phyloP scores from a whole-genome alignment of 2,888 invertebrate genomes.

The Dorcus parallelipipedus region DNA sequence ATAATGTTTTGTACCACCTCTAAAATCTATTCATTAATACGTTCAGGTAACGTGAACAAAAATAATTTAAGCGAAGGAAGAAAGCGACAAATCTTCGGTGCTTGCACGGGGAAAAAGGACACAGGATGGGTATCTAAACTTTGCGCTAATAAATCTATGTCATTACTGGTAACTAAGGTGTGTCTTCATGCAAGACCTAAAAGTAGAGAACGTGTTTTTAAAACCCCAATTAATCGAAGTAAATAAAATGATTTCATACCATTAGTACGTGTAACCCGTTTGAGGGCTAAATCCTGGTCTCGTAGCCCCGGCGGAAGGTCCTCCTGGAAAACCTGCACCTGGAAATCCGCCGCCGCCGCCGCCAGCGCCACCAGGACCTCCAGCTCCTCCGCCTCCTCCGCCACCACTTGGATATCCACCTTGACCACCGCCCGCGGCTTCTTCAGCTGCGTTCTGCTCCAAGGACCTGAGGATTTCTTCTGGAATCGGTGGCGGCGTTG shows the following conservation, averaged over 20 bases:
- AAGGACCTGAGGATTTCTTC: conserved; percentile 60
- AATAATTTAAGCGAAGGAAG: too few species aligned
- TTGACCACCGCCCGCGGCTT: conserved; percentile 35
- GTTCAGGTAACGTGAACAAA: too few species aligned
- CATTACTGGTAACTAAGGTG: too few species aligned
- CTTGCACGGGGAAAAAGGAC: too few species aligned
- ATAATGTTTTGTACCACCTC: conserved; percentile 5
- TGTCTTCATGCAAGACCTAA: background rate
- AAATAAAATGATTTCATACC: conserved; percentile 5
- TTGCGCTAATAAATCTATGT: too few species aligned
- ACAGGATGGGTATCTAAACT: too few species aligned
- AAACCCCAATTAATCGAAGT: background rate
- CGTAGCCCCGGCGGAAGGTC: conserved; percentile 39
- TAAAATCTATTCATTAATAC: too few species aligned
- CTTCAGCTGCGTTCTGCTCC: conserved; percentile 52
- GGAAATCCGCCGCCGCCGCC: conserved; percentile 25
- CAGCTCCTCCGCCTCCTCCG: conserved; percentile 24
- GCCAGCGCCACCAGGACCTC: conserved; percentile 26
- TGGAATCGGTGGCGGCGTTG: conserved; percentile 65
- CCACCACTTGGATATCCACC: conserved; percentile 28
- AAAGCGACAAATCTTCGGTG: too few species aligned
- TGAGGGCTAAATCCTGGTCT: conserved; percentile 48
- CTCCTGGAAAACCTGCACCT: conserved; percentile 26
- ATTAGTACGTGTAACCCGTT: conserved; percentile 51
- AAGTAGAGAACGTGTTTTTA: too few species aligned